These are phyloP conservation scores for Chelidonichthys spinosus DNA, from an alignment of 2,797 vertebrate genomes.

Conservation along the genomic window DNA sequence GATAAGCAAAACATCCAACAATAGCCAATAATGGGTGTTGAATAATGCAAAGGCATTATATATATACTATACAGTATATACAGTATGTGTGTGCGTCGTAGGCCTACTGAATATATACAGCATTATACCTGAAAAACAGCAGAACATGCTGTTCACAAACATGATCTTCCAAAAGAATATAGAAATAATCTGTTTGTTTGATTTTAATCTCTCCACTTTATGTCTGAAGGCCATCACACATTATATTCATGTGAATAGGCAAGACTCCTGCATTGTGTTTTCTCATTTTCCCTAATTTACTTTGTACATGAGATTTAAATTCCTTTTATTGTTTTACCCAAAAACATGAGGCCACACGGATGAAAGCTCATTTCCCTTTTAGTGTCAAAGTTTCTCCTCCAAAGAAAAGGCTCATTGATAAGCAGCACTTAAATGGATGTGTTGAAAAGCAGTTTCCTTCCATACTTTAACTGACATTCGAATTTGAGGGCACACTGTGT, in stretches of 20 bases:
- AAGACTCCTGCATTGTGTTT: constrained; percentile 10
- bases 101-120: constrained; percentile 11
- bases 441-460: constrained; percentile 40
- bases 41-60: constrained; percentile 41
- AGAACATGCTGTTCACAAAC: constrained; percentile 34
- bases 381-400: constrained; percentile 18
- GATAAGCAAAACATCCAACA: too few relatives aligned
- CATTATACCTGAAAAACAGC: constrained; percentile 36
- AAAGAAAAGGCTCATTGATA: constrained; percentile 29
- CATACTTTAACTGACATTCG: constrained; percentile 42
- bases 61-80: background rate
- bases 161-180: constrained; percentile 45
- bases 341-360: constrained; percentile 17
- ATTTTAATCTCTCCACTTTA: constrained; percentile 62
- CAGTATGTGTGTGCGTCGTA: too few relatives aligned
- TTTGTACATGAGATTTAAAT: constrained; percentile 29
- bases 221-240: constrained; percentile 41
- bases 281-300: constrained; percentile 9
- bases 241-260: constrained; percentile 28
- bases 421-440: constrained; percentile 21
- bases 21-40: constrained; percentile 25
- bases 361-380: constrained; percentile 13
- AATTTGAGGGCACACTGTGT: constrained; percentile 32
- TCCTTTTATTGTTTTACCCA: constrained; percentile 20
- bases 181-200: constrained; percentile 56